Evolutionary conservation across 2,888 invertebrate species (phyloP).

Genomic region (Agrotis puta): DNA sequence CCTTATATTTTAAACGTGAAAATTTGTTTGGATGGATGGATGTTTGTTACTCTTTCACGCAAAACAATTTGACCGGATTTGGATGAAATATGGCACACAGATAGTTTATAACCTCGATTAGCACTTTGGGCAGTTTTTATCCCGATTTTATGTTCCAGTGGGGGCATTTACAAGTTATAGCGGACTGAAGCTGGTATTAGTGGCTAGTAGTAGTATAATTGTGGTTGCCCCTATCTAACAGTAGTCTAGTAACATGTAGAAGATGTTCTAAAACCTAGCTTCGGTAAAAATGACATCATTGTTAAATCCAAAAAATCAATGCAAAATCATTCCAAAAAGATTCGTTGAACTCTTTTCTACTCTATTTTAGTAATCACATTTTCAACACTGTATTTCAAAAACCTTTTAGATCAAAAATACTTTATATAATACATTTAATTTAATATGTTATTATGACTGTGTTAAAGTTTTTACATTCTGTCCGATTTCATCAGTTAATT

Average conservation of each 20-base stretch:
- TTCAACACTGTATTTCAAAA: conserved; percentile 2
- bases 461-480: conserved; percentile 14
- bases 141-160: too few relatives aligned
- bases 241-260: background rate
- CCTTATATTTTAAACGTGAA: too few relatives aligned
- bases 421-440: background rate
- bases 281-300: background rate
- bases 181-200: too few relatives aligned
- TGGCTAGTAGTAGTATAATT: too few relatives aligned
- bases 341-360: conserved; percentile 68
- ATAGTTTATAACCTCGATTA: too few relatives aligned
- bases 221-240: background rate
- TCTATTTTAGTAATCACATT: background rate
- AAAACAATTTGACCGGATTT: too few relatives aligned
- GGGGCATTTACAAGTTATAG: too few relatives aligned
- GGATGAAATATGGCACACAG: too few relatives aligned
- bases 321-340: conserved; percentile 1
- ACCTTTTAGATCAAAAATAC: background rate
- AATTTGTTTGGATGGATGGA: too few relatives aligned
- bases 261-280: background rate
- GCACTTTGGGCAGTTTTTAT: too few relatives aligned
- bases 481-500: conserved; percentile 43
- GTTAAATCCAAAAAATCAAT: background rate
- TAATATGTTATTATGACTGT: conserved; percentile 22
- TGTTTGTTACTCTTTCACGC: too few relatives aligned